Evolutionary conservation across 2,888 invertebrate species (phyloP).

Genomic region (Drosophila crucigera): DNA sequence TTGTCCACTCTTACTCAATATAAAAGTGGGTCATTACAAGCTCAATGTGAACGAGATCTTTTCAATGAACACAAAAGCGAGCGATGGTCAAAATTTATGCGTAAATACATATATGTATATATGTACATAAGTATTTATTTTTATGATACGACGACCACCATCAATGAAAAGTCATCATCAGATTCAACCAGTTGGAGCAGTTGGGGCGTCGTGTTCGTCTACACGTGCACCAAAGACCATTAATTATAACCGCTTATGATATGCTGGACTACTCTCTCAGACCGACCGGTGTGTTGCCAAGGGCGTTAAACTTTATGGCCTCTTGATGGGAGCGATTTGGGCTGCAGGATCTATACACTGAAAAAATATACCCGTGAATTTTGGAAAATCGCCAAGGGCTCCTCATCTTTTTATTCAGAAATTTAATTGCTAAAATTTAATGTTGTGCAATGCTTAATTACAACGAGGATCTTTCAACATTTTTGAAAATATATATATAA

Average conservation of each 20-base stretch:
- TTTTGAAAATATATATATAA: background rate
- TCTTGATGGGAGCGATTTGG: constrained; percentile 39
- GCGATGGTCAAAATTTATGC: constrained; percentile 53
- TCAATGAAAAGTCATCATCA: constrained; percentile 54
- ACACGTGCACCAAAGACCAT: constrained; percentile 54
- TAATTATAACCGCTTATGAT: constrained; percentile 39
- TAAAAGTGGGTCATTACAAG: constrained; percentile 74
- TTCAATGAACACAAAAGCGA: constrained; percentile 56
- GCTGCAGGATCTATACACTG: constrained; percentile 16
- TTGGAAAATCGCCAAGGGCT: background rate
- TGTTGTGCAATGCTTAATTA: background rate
- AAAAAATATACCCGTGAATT: background rate
- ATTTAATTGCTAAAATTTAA: background rate
- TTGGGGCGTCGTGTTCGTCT: constrained; percentile 45
- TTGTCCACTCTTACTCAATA: constrained; percentile 60
- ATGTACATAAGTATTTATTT: constrained; percentile 7
- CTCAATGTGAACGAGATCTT: constrained; percentile 46
- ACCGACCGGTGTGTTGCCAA: constrained; percentile 37
- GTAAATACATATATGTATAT: constrained; percentile 15
- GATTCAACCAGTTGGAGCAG: constrained; percentile 58
- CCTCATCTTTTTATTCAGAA: background rate
- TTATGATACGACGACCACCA: constrained; percentile 45
- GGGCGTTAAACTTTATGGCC: constrained; percentile 46
- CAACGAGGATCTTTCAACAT: background rate
- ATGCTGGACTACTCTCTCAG: constrained; percentile 14